Conservation (phyloP, 2,888 invertebrate species). For the Calephelis perditalis region DNA sequence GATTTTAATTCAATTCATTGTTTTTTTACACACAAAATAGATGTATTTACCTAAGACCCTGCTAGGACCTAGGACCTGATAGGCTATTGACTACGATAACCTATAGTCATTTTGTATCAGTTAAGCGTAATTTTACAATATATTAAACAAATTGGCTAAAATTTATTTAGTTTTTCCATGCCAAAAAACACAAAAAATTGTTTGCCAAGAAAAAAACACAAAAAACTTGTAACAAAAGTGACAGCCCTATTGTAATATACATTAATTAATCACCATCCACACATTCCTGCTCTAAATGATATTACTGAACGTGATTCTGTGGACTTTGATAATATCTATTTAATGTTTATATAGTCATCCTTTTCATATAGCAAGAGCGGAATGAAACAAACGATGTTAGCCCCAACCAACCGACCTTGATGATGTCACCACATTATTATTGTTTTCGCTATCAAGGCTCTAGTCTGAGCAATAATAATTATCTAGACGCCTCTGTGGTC, state of each 20-base stretch:
- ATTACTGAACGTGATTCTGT: slow-evolving; percentile 4
- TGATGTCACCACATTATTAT: slow-evolving; percentile 50
- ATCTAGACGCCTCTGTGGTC: no score
- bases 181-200: no score
- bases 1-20: no score
- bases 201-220: no score
- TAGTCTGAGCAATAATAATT: slow-evolving; percentile 9
- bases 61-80: no score
- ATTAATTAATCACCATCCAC: background rate
- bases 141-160: no score
- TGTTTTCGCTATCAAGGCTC: background rate
- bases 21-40: no score
- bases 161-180: no score
- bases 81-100: no score
- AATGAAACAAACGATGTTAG: slow-evolving; percentile 10
- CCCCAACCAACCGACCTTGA: slow-evolving; percentile 52
- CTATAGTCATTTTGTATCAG: no score
- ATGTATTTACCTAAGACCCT: no score
- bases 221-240: background rate
- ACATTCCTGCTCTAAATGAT: slow-evolving; percentile 7
- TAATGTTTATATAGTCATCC: slow-evolving; percentile 13
- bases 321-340: slow-evolving; percentile 3
- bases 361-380: background rate
- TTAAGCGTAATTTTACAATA: no score
- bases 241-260: background rate